Evolutionary conservation across 2,888 invertebrate genomes (phyloP), one percentile per base, ranked within the genome.

Genomic region (Epirrhoe tristata): DNA sequence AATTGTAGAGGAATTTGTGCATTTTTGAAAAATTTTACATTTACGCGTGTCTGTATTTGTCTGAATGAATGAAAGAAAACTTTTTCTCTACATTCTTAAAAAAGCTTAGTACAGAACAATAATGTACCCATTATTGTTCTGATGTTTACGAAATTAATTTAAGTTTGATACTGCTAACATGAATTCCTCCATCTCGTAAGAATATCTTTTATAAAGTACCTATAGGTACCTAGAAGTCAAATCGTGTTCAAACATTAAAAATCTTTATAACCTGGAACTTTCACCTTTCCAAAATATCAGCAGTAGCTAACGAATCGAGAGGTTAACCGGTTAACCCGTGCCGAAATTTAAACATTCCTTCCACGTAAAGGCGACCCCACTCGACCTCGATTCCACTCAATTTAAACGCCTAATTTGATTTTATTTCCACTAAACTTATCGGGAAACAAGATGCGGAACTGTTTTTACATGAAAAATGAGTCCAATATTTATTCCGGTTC

Each of bases 301-400:
- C 58, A 54, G 58, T 16, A 24, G 17, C 55, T 50, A 55, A 54
- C 71, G 66, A 77, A 74, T 50, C 32, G 39, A 5, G 4, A 52
- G 31, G 17, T 52, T 61, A 61, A 54, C 39, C 63, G 31, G 17
- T 52, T 61, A 61, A 54, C 39, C 63, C 50, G 58, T 71, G 63
- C 71, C 71, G 73, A 74, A 69, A 73, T 75, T 74, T 67, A 72
- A 72, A 77, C 77, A 85, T 84, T 83, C 84, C 71, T 68, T 71
- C 70, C 82, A 81, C 82, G 84, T 81, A 71, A 68, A 56, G 68
- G 74, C 73, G 80, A 77, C 78, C 78, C 77, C 74, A 82, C 79
- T 80, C 77, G 81, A 77, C 82, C 83, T 81, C 80, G 79, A 85
- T 84, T 82, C 80, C 76, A 80, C 82, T 82, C 81, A 78, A 84